Conservation (phyloP, 2,888 invertebrate species). For the Hartigia nigra region DNA sequence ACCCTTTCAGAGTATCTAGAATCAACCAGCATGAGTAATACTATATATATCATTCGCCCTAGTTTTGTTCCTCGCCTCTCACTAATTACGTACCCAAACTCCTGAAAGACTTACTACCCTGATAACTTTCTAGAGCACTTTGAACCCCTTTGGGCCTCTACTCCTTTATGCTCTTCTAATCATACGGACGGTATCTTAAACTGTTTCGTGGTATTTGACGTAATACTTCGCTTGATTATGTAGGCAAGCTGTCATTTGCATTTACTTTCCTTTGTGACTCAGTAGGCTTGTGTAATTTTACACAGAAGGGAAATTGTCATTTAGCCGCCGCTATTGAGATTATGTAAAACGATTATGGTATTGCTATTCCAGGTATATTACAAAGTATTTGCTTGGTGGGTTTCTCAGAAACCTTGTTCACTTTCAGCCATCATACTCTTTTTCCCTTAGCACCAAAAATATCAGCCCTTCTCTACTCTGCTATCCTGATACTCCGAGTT, state of each 20-base stretch:
- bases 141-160: slow-evolving; percentile 20
- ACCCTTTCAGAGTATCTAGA: slow-evolving; percentile 35
- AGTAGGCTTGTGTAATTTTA: neutral
- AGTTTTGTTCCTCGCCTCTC: neutral
- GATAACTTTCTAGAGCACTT: slow-evolving; percentile 46
- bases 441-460: slow-evolving; percentile 6
- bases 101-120: slow-evolving; percentile 36
- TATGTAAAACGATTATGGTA: neutral
- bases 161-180: neutral
- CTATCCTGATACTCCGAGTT: slow-evolving; percentile 52
- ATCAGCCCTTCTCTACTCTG: slow-evolving; percentile 27
- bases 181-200: neutral
- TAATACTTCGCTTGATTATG: neutral
- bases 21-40: neutral
- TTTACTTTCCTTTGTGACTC: neutral
- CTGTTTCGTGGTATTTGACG: neutral
- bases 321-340: neutral
- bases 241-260: neutral
- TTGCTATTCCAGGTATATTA: neutral
- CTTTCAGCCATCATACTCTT: neutral
- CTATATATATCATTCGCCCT: neutral
- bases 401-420: neutral
- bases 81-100: slow-evolving; percentile 2
- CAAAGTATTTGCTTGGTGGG: neutral
- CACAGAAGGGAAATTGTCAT: neutral